phyloP scores from a whole-genome alignment of 2,888 invertebrate species.

The Parnassius apollo region DNA sequence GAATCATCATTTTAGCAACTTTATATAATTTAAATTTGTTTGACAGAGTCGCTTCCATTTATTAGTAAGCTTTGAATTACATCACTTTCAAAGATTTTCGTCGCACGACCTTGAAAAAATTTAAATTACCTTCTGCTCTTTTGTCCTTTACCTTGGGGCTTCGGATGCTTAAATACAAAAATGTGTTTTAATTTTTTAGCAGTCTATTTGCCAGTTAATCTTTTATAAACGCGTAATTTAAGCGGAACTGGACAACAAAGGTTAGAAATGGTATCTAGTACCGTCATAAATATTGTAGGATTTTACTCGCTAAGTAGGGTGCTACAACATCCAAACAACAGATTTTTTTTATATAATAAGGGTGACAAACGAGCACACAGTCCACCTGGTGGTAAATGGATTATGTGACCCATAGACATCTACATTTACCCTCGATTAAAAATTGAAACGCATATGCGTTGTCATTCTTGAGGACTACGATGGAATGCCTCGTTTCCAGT shows the following conservation, averaged over 20 bases:
- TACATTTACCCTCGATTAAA: too few relatives aligned
- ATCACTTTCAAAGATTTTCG: slow-evolving; percentile 21
- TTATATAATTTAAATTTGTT: too few relatives aligned
- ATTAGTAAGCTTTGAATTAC: slow-evolving; percentile 23
- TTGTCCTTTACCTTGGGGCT: slow-evolving; percentile 18
- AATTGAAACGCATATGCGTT: too few relatives aligned
- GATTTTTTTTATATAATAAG: too few relatives aligned
- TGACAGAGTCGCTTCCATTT: slow-evolving; percentile 14
- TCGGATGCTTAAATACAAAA: slow-evolving; percentile 22
- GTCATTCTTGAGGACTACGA: too few relatives aligned
- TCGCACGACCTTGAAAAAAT: slow-evolving; percentile 19
- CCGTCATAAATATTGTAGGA: not conserved
- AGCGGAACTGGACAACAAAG: slow-evolving; percentile 17
- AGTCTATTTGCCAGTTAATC: slow-evolving; percentile 21
- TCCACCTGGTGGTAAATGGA: too few relatives aligned
- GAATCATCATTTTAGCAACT: too few relatives aligned
- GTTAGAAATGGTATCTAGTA: slow-evolving; percentile 1
- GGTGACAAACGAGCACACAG: too few relatives aligned
- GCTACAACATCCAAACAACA: not conserved
- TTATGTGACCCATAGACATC: too few relatives aligned
- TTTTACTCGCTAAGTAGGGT: not conserved
- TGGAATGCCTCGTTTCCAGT: too few relatives aligned
- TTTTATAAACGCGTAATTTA: slow-evolving; percentile 26
- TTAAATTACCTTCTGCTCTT: slow-evolving; percentile 26
- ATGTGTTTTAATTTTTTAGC: slow-evolving; percentile 27